These are phyloP conservation scores for Geodia barretti DNA, from an alignment of 37 sponge, comb jelly and placozoan genomes.

Conservation along the genomic window DNA sequence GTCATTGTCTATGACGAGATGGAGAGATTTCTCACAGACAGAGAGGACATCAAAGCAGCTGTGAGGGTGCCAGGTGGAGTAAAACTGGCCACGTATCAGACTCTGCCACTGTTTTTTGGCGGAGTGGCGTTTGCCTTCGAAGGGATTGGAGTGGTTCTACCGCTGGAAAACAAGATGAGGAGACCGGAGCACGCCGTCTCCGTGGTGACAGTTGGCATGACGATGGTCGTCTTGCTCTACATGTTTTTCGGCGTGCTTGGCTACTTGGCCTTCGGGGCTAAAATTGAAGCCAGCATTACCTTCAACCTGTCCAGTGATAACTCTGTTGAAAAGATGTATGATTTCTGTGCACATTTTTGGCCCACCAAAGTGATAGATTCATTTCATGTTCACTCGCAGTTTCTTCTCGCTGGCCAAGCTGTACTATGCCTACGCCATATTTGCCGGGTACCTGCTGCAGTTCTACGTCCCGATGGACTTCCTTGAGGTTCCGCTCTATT, in stretches of 20 bases:
- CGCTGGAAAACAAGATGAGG: constrained; percentile 95
- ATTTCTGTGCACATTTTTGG: too few species aligned
- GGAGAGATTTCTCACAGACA: constrained; percentile 13
- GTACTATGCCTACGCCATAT: constrained; percentile 57
- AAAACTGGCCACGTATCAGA: neutral
- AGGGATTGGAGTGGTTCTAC: constrained; percentile 93
- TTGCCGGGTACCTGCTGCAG: constrained; percentile 65
- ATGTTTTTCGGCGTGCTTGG: constrained; percentile 62
- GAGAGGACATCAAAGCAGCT: constrained; percentile 15
- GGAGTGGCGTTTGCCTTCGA: constrained; percentile 85
- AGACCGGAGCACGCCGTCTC: constrained; percentile 59
- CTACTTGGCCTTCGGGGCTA: constrained; percentile 77
- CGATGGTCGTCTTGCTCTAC: constrained; percentile 45
- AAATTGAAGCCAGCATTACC: constrained; percentile 67
- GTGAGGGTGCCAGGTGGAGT: constrained; percentile 1
- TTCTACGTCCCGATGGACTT: constrained; percentile 88
- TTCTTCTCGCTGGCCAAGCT: constrained; percentile 65
- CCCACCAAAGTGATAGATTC: neutral
- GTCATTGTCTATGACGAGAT: constrained; percentile 65
- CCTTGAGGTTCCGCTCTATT: constrained; percentile 54
- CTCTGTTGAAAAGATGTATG: neutral
- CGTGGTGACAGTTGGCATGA: constrained; percentile 64
- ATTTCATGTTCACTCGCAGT: constrained; percentile 18
- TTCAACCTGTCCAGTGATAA: constrained; percentile 57
- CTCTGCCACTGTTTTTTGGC: constrained; percentile 85